Conservation (phyloP, 2,888 invertebrate species). For the Morinoia aosen region DNA sequence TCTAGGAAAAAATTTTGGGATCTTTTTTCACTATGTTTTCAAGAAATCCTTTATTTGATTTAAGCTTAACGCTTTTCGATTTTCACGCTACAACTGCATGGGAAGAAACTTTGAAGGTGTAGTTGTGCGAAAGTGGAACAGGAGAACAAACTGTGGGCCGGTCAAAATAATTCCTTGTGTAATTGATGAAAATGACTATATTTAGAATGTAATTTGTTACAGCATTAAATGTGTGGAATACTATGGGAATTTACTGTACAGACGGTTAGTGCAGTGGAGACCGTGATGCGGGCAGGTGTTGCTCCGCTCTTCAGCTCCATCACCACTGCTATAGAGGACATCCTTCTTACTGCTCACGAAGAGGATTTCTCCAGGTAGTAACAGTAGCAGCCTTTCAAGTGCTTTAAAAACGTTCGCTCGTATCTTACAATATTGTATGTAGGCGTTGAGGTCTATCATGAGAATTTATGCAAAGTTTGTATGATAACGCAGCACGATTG, state of each 20-base stretch:
- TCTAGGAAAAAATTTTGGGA: too few species aligned
- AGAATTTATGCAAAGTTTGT: too few species aligned
- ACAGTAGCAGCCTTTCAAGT: too few species aligned
- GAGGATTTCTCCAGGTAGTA: constrained; percentile 79
- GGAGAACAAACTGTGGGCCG: background rate
- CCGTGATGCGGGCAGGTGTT: constrained; percentile 75
- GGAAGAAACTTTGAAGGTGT: background rate
- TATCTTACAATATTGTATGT: too few species aligned
- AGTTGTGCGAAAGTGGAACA: background rate
- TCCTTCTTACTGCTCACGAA: constrained; percentile 91
- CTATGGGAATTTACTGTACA: background rate
- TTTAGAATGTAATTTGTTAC: background rate
- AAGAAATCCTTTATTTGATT: too few species aligned
- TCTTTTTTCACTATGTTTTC: too few species aligned
- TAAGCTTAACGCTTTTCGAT: too few species aligned
- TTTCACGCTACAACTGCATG: background rate
- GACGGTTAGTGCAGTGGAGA: constrained; percentile 65
- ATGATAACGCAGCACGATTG: too few species aligned
- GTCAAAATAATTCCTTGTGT: background rate
- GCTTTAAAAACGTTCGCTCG: too few species aligned
- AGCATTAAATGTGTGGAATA: background rate
- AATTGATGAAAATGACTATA: background rate
- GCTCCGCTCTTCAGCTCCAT: constrained; percentile 80
- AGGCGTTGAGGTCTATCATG: too few species aligned
- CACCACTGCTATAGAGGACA: constrained; percentile 88